Evolutionary conservation across 2,113 vertebrate species (phyloP), one percentile per base, ranked within the genome.

Genomic region (Sardina pilchardus): DNA sequence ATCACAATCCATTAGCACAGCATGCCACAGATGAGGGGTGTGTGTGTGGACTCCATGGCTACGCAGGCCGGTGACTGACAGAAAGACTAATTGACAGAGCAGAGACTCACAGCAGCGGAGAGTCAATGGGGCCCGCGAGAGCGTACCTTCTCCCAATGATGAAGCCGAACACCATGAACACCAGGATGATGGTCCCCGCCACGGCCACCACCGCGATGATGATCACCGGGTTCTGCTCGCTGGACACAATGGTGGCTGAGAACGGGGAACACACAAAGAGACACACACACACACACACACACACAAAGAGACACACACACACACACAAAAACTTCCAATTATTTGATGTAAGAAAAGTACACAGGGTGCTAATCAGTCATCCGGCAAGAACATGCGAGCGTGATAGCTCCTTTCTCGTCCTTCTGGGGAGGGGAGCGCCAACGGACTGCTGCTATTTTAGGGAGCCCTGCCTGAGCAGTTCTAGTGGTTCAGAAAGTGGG

Each of bases 91-190:
- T 90, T 93, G 93, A 93, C 92, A 94, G 85, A 94, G 94, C 92
- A 88, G 92, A 94, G 93, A 95, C 94, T 95, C 94, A 95, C 95
- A 95, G 94, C 89, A 95, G 94, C 92, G 94, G 94, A 90, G 94
- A 95, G 93, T 95, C 95, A 95, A 94, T 91, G 93, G 94, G 93
- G 94, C 93, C 95, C 92, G 93, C 94, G 94, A 92, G 89, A 94
- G 88, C 92, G 94, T 98, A 99, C 98, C 98, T 99, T 97, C 98
- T 96, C 93, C 98, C 98, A 3, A 99, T 99, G 95, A 99, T 99
- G 96, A 99, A 99, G 92, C 98, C 98, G 87, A 99, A 99, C 87
- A 99, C 98, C 98, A 99, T 99, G 94, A 99, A 99, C 82, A 99
- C 97, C 94, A 99, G 94, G 93, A 99, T 99, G 93, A 99, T 99